These are phyloP conservation scores for Drosophila phalerata DNA, from an alignment of 2,888 invertebrate species.

Conservation along the genomic window DNA sequence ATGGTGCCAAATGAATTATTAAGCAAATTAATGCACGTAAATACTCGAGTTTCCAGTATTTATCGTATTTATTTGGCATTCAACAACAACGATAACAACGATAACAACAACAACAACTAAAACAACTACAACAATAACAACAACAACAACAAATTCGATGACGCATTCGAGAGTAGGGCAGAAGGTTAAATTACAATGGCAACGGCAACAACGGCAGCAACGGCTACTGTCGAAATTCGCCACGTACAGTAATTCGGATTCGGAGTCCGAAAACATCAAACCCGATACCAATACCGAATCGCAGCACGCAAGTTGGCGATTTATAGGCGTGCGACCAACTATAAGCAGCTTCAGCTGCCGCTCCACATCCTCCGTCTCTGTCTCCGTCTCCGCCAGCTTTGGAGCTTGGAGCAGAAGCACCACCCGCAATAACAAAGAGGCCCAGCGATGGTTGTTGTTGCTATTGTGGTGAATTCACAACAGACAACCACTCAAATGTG, in stretches of 20 bases:
- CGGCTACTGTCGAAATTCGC: constrained; percentile 70
- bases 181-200: constrained; percentile 79
- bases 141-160: constrained; percentile 71
- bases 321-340: constrained; percentile 68
- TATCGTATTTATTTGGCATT: constrained; percentile 37
- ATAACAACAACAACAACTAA: constrained; percentile 10
- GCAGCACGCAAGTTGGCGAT: constrained; percentile 65
- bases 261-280: constrained; percentile 65
- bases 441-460: constrained; percentile 44
- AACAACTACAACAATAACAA: constrained; percentile 25
- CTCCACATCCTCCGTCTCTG: neutral
- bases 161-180: constrained; percentile 84
- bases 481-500: constrained; percentile 38
- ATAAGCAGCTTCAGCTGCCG: constrained; percentile 27
- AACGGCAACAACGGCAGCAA: constrained; percentile 24
- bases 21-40: constrained; percentile 62
- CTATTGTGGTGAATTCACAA: constrained; percentile 46
- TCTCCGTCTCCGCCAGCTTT: neutral
- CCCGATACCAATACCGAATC: constrained; percentile 57
- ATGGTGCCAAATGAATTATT: constrained; percentile 67
- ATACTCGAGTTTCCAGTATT: constrained; percentile 31
- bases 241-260: constrained; percentile 70
- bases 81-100: constrained; percentile 21
- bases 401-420: constrained; percentile 12
- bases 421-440: constrained; percentile 52